Conservation (phyloP, 2,797 vertebrate genomes). For the Lagocephalus sceleratus region DNA sequence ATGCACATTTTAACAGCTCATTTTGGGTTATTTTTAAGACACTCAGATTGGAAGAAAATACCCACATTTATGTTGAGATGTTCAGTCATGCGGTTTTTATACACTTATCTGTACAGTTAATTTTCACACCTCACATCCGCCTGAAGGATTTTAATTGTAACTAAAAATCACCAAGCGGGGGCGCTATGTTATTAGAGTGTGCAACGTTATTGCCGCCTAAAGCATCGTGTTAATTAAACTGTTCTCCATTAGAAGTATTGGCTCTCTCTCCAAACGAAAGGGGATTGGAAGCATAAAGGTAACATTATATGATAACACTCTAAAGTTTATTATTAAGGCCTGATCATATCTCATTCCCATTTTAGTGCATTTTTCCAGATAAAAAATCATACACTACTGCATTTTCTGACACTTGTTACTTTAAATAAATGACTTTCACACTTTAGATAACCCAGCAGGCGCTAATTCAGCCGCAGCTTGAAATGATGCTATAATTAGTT, state of each 20-base stretch:
- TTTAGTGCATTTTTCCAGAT: no score
- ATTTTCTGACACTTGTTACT: constrained; percentile 11
- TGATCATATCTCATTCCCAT: no score
- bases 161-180: constrained; percentile 48
- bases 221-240: background rate
- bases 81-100: background rate
- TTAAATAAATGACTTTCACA: constrained; percentile 18
- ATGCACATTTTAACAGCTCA: constrained; percentile 2
- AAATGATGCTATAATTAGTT: constrained; percentile 67
- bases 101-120: background rate
- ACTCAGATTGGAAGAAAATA: constrained; percentile 1
- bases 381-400: background rate
- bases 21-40: constrained; percentile 3
- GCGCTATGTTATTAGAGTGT: constrained; percentile 42
- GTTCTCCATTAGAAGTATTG: no score
- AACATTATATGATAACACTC: no score
- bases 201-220: background rate
- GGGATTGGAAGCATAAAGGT: no score
- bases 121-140: background rate
- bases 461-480: constrained; percentile 55
- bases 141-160: background rate
- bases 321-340: no score
- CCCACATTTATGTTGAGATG: constrained; percentile 13
- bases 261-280: no score
- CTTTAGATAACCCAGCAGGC: constrained; percentile 23